Percentiles rank a stretch among this genome's conserved stretches.
Evolutionary conservation across 2,797 vertebrate species (phyloP).

Genomic region (Thamnophis elegans): DNA sequence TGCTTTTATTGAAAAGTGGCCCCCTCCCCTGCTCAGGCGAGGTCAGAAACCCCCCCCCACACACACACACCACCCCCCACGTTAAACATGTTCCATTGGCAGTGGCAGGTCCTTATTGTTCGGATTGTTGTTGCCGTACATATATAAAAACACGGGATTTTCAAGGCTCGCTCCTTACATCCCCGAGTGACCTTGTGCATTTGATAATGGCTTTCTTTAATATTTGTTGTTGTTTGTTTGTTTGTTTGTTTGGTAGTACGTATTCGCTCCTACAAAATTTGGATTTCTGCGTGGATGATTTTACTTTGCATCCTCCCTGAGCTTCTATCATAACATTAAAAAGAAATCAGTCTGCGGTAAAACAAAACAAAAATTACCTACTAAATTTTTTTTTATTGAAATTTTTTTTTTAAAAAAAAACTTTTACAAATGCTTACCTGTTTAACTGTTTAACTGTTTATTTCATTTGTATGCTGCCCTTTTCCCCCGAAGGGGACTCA

Average conservation of each 20-base stretch:
- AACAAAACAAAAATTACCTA: not conserved
- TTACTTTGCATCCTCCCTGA: not conserved
- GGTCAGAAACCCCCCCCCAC: not conserved
- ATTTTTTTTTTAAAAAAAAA: too few relatives aligned
- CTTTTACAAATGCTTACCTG: too few relatives aligned
- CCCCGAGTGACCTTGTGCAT: not conserved
- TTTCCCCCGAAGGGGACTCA: too few relatives aligned
- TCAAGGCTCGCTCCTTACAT: not conserved
- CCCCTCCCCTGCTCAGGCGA: not conserved
- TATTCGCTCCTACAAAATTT: not conserved
- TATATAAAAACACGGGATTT: not conserved
- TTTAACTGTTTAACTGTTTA: too few relatives aligned
- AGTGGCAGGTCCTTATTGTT: not conserved
- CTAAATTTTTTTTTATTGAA: too few relatives aligned
- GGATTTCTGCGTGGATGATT: not conserved
- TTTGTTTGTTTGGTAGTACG: not conserved
- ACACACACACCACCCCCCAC: not conserved
- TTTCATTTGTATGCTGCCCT: too few relatives aligned
- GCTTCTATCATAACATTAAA: not conserved
- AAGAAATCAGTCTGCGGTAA: not conserved
- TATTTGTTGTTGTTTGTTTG: not conserved
- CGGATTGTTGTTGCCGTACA: not conserved
- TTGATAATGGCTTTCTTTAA: not conserved
- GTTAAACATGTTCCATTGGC: not conserved
- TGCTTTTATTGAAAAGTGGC: slow-evolving; percentile 54